Evolutionary conservation across 2,888 invertebrate species (phyloP).

Genomic region (Agrochola lota): DNA sequence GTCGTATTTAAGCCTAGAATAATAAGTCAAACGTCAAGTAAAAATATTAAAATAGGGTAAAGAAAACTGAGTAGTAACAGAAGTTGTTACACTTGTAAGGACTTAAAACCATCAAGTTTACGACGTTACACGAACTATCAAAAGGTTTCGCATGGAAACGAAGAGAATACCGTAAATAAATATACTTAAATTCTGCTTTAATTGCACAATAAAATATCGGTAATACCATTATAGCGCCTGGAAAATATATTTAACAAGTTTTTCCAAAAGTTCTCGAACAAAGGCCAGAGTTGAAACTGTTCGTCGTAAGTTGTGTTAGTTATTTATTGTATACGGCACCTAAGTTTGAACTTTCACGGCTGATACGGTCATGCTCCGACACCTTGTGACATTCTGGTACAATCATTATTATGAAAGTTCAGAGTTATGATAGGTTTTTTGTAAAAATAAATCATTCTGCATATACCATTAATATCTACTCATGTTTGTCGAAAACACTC

Average conservation of each 20-base stretch:
- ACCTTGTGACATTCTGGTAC: conserved; percentile 21
- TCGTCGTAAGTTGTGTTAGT: conserved; percentile 42
- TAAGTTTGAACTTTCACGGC: conserved; percentile 45
- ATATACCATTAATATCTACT: background rate
- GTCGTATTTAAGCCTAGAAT: background rate
- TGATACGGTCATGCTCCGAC: conserved; percentile 16
- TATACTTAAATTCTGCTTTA: conserved; percentile 3
- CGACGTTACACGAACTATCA: conserved; percentile 2
- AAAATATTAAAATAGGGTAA: background rate
- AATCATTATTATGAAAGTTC: conserved; percentile 16
- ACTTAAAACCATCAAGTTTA: conserved; percentile 1
- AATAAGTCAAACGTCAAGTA: background rate
- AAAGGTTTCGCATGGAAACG: background rate
- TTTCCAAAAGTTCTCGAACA: conserved; percentile 36
- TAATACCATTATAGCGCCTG: conserved; percentile 19
- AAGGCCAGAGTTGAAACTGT: conserved; percentile 23
- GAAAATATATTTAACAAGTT: conserved; percentile 38
- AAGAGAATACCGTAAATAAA: background rate
- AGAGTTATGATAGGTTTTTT: background rate
- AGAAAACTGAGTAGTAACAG: background rate
- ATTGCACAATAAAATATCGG: conserved; percentile 32
- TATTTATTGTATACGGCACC: conserved; percentile 47
- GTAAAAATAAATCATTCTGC: background rate
- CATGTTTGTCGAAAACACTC: background rate
- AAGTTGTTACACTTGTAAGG: background rate